Evolutionary conservation across 2,113 vertebrate species (phyloP).

Genomic region (Pygoscelis adeliae): DNA sequence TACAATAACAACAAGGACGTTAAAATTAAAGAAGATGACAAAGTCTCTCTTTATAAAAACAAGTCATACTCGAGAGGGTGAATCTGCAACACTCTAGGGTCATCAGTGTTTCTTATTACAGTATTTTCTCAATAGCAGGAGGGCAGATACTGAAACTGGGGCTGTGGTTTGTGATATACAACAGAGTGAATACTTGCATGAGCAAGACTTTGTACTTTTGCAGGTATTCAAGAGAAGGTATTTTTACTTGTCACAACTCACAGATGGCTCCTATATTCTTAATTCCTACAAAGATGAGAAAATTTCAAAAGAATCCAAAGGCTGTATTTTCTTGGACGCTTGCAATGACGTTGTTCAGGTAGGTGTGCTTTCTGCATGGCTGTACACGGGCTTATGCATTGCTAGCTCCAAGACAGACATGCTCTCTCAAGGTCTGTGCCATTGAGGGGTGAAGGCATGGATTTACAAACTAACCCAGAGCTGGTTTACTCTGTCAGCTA

Average conservation of each 20-base stretch:
- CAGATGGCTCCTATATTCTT: slow-evolving; percentile 95
- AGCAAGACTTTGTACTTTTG: neutral
- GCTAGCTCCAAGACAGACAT: neutral
- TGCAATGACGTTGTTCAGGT: slow-evolving; percentile 96
- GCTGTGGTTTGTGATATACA: neutral
- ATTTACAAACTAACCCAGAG: neutral
- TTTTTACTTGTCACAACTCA: slow-evolving; percentile 95
- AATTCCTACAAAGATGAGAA: slow-evolving; percentile 99
- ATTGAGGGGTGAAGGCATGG: fast-evolving
- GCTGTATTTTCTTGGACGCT: slow-evolving; percentile 95
- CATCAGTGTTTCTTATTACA: neutral
- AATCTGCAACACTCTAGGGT: neutral
- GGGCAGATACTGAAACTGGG: neutral
- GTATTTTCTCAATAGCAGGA: neutral
- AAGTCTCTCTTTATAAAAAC: neutral
- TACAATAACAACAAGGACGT: neutral
- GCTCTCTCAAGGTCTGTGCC: neutral
- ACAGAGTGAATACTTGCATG: neutral
- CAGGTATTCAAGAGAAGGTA: slow-evolving; percentile 96
- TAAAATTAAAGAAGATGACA: neutral
- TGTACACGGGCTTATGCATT: fast-evolving
- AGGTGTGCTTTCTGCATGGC: neutral
- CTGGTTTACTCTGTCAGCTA: neutral
- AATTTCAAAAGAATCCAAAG: slow-evolving; percentile 95
- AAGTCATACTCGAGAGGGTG: neutral